A percentile compares a stretch with the other conserved stretches of the same genome.
These are phyloP conservation scores for Agriopis aurantiaria DNA, from an alignment of 2,888 invertebrate genomes.

Conservation along the genomic window DNA sequence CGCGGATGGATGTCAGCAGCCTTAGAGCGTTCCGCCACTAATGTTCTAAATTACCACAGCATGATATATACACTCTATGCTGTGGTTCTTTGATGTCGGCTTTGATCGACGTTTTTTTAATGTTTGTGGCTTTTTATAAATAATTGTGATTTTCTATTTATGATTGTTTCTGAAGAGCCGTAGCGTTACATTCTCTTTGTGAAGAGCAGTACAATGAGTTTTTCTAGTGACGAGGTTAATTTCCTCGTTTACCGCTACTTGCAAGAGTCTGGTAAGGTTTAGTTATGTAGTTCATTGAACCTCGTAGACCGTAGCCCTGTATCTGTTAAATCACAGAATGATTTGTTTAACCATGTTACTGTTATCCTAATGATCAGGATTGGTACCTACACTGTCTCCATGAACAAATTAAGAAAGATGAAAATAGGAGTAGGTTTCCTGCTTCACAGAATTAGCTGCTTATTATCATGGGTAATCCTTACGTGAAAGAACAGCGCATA, in stretches of 20 bases:
- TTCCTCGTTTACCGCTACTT: conserved; percentile 99
- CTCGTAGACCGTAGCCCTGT: conserved; percentile 41
- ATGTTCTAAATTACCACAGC: too few species aligned
- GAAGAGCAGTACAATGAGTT: conserved; percentile 91
- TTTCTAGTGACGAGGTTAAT: conserved; percentile 99
- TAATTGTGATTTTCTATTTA: conserved; percentile 12
- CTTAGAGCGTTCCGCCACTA: too few species aligned
- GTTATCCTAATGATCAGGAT: neutral
- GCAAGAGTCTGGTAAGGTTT: conserved; percentile 95
- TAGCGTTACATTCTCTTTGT: too few species aligned
- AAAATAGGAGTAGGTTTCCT: neutral
- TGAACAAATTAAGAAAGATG: neutral
- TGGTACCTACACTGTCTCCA: neutral
- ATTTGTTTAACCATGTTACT: neutral
- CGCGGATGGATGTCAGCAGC: too few species aligned
- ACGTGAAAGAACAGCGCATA: neutral
- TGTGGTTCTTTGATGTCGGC: conserved; percentile 7
- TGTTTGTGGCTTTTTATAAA: neutral
- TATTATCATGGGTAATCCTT: neutral
- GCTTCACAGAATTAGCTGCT: neutral
- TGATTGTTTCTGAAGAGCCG: neutral
- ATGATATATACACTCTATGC: too few species aligned
- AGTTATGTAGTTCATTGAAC: conserved; percentile 56
- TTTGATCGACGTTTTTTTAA: conserved; percentile 14
- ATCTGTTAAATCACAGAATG: neutral